Evolutionary conservation across 2,888 invertebrate species (phyloP), one percentile per base, ranked within the genome.

Genomic region (Pterobdella sp.): DNA sequence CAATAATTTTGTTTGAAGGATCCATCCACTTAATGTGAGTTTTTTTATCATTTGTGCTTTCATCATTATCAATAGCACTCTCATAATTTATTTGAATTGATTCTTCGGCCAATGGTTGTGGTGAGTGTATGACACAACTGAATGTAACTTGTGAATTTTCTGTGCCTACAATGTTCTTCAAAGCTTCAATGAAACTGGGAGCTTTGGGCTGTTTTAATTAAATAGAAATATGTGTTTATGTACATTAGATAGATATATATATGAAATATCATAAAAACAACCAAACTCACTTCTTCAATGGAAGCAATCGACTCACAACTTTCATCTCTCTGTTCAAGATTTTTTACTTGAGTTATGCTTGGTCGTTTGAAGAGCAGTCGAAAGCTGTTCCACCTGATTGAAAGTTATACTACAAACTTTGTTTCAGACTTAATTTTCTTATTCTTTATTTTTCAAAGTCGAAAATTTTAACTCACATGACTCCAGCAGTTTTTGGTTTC

Each of bases 381-480:
- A 22, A 56, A 56, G 60, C n/a, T n/a, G n/a, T 56, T 56, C 60
- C 60, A 56, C n/a, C 60, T 56, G 60, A 26, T 26, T n/a, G n/a
- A n/a, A n/a, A n/a, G n/a, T n/a, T n/a, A n/a, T n/a, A n/a, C n/a
- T n/a, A n/a, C n/a, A n/a, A n/a, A n/a, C n/a, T n/a, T n/a, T n/a
- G n/a, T n/a, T n/a, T n/a, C n/a, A n/a, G n/a, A n/a, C n/a, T n/a
- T n/a, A n/a, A n/a, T n/a, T n/a, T n/a, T n/a, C n/a, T n/a, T n/a
- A n/a, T n/a, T n/a, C n/a, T n/a, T n/a, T n/a, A n/a, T n/a, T n/a
- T n/a, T n/a, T n/a, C n/a, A n/a, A n/a, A n/a, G n/a, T n/a, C n/a
- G n/a, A n/a, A n/a, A n/a, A n/a, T n/a, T n/a, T n/a, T n/a, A n/a
- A 56, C 60, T 56, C 60, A 56, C 60, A 56, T 26, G 26, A 56